Base-by-base conservation (phyloP, 1,140 invertebrate species). In the Atopsyche davidsoni region DNA sequence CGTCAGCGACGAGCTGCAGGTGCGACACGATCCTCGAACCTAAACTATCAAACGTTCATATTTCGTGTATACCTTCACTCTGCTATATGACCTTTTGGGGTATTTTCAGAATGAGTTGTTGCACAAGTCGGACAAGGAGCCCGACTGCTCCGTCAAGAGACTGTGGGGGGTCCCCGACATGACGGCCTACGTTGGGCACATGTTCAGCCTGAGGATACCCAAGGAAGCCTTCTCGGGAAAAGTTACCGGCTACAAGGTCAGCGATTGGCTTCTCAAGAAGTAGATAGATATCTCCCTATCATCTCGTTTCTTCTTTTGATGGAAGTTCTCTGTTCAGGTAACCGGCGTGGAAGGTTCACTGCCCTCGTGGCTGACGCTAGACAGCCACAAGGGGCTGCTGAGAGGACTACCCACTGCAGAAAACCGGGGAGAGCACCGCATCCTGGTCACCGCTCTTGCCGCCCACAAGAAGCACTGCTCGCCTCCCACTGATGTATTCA, bases 101-200 rank as follows among this genome's bases (percentile, higher is more conserved):
- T 31, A 9, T 31, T 31, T 31, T 31, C 7, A 46, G 35, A n/a
- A 18, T 38, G 32, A 38, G 10, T 32, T 49, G 11, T 42, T 28
- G 6, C 38, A 49, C 23, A 19, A 21, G 25, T 22, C 13, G 7
- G 28, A 42, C 6, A 21, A 40, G 9, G 41, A 18, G n/a, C 41
- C 18, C 64, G 64, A 68, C 67, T 66, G 71, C 66, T 68, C 68
- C 3, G 46, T 74, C 66, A 68, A 61, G 61, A 62, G 69, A 53
- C 65, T 74, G 62, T 74, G 72, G 72, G 70, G 72, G 58, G 70
- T 74, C 52, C 69, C 72, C 34, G 70, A 74, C 50, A 74, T 70
- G 62, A 69, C 68, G 61, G 72, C 72, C 64, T 74, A 74, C 57
- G 67, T 72, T 22, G 70, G 69, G 44, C 69, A 69, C 50, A 60